Conservation (phyloP, 2,797 vertebrate species). For the Corythornis leucogaster region DNA sequence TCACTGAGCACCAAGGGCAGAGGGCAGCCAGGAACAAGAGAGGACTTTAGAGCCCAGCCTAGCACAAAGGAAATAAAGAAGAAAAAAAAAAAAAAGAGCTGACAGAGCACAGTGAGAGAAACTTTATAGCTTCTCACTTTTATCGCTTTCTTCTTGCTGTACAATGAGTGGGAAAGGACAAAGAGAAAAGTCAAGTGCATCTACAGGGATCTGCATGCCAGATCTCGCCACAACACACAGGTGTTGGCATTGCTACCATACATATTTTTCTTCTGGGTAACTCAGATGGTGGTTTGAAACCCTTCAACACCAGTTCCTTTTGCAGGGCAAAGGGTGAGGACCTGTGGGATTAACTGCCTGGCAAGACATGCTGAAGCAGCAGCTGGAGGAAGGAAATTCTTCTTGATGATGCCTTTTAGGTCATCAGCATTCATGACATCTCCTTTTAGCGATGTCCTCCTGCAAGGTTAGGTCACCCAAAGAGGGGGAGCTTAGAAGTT, state of each 20-base stretch:
- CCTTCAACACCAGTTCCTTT: background rate
- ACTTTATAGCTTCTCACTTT: background rate
- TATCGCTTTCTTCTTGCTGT: background rate
- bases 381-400: background rate
- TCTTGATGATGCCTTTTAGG: background rate
- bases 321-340: background rate
- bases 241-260: fast-evolving
- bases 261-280: fast-evolving
- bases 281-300: background rate
- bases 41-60: background rate
- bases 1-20: background rate
- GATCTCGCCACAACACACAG: fast-evolving
- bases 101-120: background rate
- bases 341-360: fast-evolving
- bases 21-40: background rate
- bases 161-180: background rate
- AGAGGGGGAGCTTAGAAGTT: background rate
- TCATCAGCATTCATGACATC: background rate
- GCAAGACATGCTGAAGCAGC: background rate
- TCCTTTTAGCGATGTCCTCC: background rate
- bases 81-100: background rate
- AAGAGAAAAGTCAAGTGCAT: background rate
- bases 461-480: background rate
- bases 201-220: fast-evolving
- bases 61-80: background rate